phyloP scores from a whole-genome alignment of 1,140 invertebrate species.

The Drosophila jambulina region DNA sequence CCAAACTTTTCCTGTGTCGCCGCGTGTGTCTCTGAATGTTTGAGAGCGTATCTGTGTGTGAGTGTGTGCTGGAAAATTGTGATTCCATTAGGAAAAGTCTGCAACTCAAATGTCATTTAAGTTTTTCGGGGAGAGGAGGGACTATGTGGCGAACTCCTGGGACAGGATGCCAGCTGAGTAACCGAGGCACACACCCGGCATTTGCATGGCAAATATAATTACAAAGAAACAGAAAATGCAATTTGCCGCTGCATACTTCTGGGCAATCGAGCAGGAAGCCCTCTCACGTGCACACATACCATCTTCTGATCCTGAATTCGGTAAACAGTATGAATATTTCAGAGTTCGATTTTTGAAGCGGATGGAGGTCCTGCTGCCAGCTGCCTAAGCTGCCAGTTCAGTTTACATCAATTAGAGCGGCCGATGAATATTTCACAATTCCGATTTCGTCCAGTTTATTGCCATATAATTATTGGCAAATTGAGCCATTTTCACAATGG shows the following conservation, averaged over 20 bases:
- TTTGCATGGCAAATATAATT: conserved; percentile 78
- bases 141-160: conserved; percentile 5
- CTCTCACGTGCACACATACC: not conserved
- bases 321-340: conserved; percentile 31
- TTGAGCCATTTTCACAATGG: conserved; percentile 48
- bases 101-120: conserved; percentile 79
- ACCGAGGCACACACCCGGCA: conserved; percentile 27
- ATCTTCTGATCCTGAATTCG: conserved; percentile 19
- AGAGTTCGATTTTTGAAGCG: conserved; percentile 4
- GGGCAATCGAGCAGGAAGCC: conserved; percentile 17
- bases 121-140: conserved; percentile 29
- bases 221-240: conserved; percentile 55
- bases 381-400: conserved; percentile 22
- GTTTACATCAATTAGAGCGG: conserved; percentile 68
- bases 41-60: conserved; percentile 15
- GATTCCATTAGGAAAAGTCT: conserved; percentile 80
- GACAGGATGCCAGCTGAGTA: conserved; percentile 16
- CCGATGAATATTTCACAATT: conserved; percentile 67
- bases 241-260: conserved; percentile 39
- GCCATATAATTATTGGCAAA: conserved; percentile 60
- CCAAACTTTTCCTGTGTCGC: conserved; percentile 40
- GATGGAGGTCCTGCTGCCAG: not conserved
- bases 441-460: conserved; percentile 48
- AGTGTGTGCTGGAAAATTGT: conserved; percentile 59
- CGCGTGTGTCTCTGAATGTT: conserved; percentile 5